Conservation (phyloP, 2,797 vertebrate genomes). For the Anguilla marmorata region DNA sequence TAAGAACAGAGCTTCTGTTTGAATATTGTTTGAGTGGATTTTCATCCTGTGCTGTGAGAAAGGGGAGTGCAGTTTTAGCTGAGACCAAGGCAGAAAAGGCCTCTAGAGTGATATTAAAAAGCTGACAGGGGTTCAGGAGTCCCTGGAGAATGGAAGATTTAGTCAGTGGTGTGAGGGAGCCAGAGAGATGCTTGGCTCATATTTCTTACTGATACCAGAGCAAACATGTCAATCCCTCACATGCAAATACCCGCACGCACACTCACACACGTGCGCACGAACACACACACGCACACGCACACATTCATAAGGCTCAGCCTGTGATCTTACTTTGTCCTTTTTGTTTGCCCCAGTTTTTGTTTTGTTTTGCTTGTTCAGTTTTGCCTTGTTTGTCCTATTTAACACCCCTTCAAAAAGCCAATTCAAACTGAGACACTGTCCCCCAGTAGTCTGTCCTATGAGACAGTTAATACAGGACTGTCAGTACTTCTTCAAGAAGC, state of each 20-base stretch:
- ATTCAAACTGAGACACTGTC: not conserved
- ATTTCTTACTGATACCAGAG: not conserved
- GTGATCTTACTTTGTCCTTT: not conserved
- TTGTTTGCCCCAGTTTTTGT: not conserved
- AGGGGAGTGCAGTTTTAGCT: not conserved
- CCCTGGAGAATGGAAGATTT: not conserved
- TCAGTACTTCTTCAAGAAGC: not conserved
- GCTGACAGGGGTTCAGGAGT: not conserved
- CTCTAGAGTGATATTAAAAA: not conserved
- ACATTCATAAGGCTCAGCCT: not conserved
- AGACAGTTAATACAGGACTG: not conserved
- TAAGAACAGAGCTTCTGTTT: not conserved
- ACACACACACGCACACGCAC: not conserved
- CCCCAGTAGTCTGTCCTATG: not conserved
- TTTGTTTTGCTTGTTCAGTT: not conserved
- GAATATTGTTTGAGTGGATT: slow-evolving; percentile 1
- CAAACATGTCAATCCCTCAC: not conserved
- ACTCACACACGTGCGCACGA: not conserved
- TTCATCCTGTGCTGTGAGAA: slow-evolving; percentile 1
- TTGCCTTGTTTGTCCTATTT: not conserved
- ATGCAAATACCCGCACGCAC: not conserved
- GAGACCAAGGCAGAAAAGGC: not conserved
- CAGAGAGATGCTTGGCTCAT: not conserved
- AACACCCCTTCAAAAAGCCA: not conserved
- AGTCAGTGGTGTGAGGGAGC: not conserved